These are phyloP conservation scores for Ambastaia sidthimunki DNA, from an alignment of 2,797 vertebrate species.

Conservation along the genomic window DNA sequence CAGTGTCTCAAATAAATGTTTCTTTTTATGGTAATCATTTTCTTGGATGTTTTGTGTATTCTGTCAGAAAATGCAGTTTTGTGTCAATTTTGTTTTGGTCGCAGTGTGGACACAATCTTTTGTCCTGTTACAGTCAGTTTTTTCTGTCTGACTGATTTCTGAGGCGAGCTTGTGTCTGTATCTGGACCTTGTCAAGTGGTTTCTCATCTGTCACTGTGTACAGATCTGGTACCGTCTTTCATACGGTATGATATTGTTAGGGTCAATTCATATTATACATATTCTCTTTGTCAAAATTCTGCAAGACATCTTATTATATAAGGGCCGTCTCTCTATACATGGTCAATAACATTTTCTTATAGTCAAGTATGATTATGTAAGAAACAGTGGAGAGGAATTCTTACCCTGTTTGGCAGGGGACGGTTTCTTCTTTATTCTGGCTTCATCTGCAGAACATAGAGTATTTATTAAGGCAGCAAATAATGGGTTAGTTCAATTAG, in stretches of 20 bases:
- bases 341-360: background rate
- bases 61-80: too few species aligned
- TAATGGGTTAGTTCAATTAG: too few species aligned
- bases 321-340: background rate
- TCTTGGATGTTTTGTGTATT: too few species aligned
- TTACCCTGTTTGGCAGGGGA: slow-evolving; percentile 92
- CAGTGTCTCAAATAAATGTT: too few species aligned
- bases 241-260: too few species aligned
- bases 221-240: background rate
- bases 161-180: too few species aligned
- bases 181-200: background rate
- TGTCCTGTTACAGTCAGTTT: too few species aligned
- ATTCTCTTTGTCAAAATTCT: background rate
- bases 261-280: background rate
- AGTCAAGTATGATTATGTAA: background rate
- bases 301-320: background rate
- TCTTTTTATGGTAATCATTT: too few species aligned
- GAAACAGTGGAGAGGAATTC: background rate
- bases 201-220: background rate
- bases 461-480: background rate
- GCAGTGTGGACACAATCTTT: too few species aligned
- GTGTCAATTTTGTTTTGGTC: too few species aligned
- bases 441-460: slow-evolving; percentile 83
- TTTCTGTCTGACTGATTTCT: too few species aligned
- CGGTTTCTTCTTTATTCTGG: slow-evolving; percentile 93